Evolutionary conservation across 2,888 invertebrate species (phyloP).

Genomic region (Chesias legatella): DNA sequence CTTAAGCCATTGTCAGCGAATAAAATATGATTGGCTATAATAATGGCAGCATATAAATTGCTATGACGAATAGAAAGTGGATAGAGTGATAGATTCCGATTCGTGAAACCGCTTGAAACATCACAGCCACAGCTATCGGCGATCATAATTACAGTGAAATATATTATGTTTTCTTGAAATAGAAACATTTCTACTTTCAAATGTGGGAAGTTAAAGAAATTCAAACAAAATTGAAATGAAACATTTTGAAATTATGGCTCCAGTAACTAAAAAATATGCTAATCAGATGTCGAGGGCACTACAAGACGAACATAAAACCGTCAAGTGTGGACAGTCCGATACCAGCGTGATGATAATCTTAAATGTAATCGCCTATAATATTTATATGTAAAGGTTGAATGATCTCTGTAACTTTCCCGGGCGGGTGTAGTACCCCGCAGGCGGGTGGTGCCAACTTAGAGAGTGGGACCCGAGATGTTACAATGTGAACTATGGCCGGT

Average conservation of each 20-base stretch:
- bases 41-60: slow-evolving; percentile 50
- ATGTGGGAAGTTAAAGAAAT: slow-evolving; percentile 3
- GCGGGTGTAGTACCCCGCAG: slow-evolving; percentile 10
- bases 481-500: slow-evolving; percentile 48
- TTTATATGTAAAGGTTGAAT: slow-evolving; percentile 36
- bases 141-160: slow-evolving; percentile 25
- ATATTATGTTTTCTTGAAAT: slow-evolving; percentile 22
- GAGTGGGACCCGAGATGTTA: slow-evolving; percentile 29
- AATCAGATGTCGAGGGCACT: slow-evolving; percentile 2
- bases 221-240: background rate
- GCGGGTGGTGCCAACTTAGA: slow-evolving; percentile 22
- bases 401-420: slow-evolving; percentile 32
- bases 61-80: slow-evolving; percentile 54
- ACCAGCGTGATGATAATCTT: slow-evolving; percentile 26
- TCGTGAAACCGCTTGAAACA: slow-evolving; percentile 35
- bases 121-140: slow-evolving; percentile 24
- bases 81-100: slow-evolving; percentile 33
- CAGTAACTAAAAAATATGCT: too few relatives aligned
- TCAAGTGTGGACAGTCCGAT: slow-evolving; percentile 16
- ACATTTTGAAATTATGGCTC: background rate
- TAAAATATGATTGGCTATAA: slow-evolving; percentile 42
- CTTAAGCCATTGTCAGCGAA: slow-evolving; percentile 45
- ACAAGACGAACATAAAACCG: slow-evolving; percentile 5
- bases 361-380: slow-evolving; percentile 19
- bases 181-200: slow-evolving; percentile 19